Evolutionary conservation across 2,113 vertebrate genomes (phyloP).

Genomic region (Benitochromis conjunctus): DNA sequence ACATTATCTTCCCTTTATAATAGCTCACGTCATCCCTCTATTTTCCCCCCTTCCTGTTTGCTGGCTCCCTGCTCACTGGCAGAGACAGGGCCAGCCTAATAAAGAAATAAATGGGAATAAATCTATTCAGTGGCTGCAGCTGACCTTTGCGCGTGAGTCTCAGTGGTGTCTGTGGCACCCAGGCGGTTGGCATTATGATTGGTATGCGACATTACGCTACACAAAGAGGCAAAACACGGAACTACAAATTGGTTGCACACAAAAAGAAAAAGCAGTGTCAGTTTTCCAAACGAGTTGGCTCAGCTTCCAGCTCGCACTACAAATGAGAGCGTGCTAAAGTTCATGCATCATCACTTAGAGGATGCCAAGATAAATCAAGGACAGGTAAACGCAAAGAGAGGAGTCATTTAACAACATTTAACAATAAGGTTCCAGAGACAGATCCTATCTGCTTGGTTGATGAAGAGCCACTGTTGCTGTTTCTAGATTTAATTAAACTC

Average conservation of each 20-base stretch:
- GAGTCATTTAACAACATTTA: constrained; percentile 2
- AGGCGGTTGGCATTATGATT: constrained; percentile 27
- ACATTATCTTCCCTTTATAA: neutral
- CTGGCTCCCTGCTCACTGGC: neutral
- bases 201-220: constrained; percentile 42
- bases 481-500: constrained; percentile 34
- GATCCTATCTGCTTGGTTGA: neutral
- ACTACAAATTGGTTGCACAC: neutral
- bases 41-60: neutral
- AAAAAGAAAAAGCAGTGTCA: neutral
- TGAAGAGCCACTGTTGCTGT: neutral
- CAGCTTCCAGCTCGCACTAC: neutral
- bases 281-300: neutral
- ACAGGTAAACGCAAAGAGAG: neutral
- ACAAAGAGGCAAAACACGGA: constrained; percentile 3
- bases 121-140: constrained; percentile 34
- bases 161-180: constrained; percentile 39
- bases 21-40: neutral
- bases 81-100: neutral
- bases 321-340: neutral
- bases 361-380: neutral
- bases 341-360: neutral
- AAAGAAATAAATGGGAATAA: constrained; percentile 18
- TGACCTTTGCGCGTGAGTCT: constrained; percentile 60
- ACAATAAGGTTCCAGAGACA: neutral